phyloP scores from a whole-genome alignment of 2,113 vertebrate genomes.

The Larimichthys polyactis region DNA sequence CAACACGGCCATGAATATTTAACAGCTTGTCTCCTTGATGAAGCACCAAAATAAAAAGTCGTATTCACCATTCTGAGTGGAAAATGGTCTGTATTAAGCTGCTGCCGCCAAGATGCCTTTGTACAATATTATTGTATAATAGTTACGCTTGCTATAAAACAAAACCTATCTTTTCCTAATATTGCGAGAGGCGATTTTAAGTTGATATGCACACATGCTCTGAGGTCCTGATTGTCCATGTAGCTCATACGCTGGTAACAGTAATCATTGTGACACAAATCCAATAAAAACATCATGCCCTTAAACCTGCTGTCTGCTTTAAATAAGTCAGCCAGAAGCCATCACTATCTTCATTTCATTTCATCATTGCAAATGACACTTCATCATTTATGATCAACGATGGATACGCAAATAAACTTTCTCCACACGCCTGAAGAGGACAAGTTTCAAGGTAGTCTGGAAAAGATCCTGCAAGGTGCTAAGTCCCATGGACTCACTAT shows the following conservation, averaged over 20 bases:
- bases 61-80: conserved; percentile 57
- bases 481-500: conserved; percentile 73
- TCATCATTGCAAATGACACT: neutral
- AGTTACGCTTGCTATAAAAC: conserved; percentile 9
- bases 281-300: neutral
- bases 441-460: conserved; percentile 46
- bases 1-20: conserved; percentile 82
- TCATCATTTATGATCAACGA: conserved; percentile 29
- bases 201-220: neutral
- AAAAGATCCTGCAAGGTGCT: conserved; percentile 39
- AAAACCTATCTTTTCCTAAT: neutral
- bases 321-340: neutral
- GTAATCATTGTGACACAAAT: neutral
- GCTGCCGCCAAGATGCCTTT: conserved; percentile 28
- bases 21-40: conserved; percentile 73
- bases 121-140: neutral
- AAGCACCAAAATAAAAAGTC: conserved; percentile 70
- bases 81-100: conserved; percentile 39
- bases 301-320: neutral
- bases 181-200: neutral
- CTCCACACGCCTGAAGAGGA: conserved; percentile 25
- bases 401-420: conserved; percentile 37
- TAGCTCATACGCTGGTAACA: neutral
- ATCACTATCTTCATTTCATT: neutral
- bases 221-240: neutral